These are phyloP conservation scores for Lepidurus apus DNA, from an alignment of 1,140 invertebrate species.

Conservation along the genomic window DNA sequence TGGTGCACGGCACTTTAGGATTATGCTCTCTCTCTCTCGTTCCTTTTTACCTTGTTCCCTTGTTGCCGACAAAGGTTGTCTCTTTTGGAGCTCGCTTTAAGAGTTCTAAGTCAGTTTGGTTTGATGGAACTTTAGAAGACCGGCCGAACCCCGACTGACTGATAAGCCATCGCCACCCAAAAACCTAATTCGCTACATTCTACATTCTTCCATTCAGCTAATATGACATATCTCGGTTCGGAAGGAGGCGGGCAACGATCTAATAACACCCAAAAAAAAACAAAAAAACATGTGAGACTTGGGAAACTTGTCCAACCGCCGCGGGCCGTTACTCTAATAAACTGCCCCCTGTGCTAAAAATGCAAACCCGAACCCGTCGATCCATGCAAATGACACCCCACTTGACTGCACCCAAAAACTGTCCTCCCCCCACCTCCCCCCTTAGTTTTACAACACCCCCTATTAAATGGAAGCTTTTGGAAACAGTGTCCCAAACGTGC, in stretches of 20 bases:
- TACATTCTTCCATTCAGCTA: not conserved
- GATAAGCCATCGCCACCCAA: not conserved
- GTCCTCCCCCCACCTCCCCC: not conserved
- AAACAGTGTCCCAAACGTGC: slow-evolving; percentile 14
- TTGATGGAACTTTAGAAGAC: not conserved
- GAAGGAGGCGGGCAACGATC: not conserved
- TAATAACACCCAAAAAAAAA: no score
- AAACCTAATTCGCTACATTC: not conserved
- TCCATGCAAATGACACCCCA: no score
- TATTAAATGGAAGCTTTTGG: slow-evolving; percentile 22
- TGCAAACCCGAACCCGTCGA: no score
- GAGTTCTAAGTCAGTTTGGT: not conserved
- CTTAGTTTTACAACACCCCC: not conserved
- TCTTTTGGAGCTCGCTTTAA: not conserved
- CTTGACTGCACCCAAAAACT: no score
- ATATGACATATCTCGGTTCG: slow-evolving; percentile 10
- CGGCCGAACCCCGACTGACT: not conserved
- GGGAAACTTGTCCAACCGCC: no score
- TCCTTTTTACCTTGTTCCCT: not conserved
- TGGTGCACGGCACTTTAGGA: slow-evolving; percentile 9
- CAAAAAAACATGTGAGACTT: no score
- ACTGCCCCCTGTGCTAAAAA: no score
- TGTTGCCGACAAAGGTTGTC: not conserved
- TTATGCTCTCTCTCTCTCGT: not conserved
- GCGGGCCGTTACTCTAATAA: no score